Base-by-base conservation (phyloP, 1,140 invertebrate species). In the Drosophila littoralis region DNA sequence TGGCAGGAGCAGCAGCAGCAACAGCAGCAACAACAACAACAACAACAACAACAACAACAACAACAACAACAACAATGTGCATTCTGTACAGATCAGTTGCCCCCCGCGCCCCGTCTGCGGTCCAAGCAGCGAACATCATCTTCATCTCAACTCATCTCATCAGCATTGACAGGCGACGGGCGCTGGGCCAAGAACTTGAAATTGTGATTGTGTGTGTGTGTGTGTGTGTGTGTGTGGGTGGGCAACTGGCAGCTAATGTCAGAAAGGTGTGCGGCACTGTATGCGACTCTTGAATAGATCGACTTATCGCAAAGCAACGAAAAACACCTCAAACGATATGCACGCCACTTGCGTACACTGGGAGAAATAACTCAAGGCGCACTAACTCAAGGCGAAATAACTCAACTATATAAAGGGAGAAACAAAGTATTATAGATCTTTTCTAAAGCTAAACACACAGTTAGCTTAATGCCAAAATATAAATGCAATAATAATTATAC, bases 161-260 rank as follows among this genome's bases (percentile, higher is more conserved):
- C 33, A 13, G 51, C 46, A 45, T 65, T 79, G 75, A 85, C 77
- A 68, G 67, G 60, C 67, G 45, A 77, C 83, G 82, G 82, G 82
- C 82, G 63, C 64, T 85, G 82, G 82, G 82, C 82, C 82, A 86
- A 86, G 82, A 86, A 86, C 82, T 86, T 86, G 82, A 86, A 86
- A 86, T 70, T 63, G 17, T 42, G 40, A 54, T 51, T 60, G 52
- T 83, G 78, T 54, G 38, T 48, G 28, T 22, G 48, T 1, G 9
- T 43, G 15, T 48, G 22, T 40, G 42, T 51, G 66, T 43, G 38
- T 43, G 46, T 7, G 50, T 69, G 59, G 40, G 51, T 64, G 51
- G 42, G 51, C 60, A 54, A 69, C 66, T 63, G 58, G 17, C 63
- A 43, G 55, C 40, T 9, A 17, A 6, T n/a, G 45, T 52, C 67